These are phyloP conservation scores for Ceratosolen fusciceps DNA, from an alignment of 1,140 invertebrate genomes.

Conservation along the genomic window DNA sequence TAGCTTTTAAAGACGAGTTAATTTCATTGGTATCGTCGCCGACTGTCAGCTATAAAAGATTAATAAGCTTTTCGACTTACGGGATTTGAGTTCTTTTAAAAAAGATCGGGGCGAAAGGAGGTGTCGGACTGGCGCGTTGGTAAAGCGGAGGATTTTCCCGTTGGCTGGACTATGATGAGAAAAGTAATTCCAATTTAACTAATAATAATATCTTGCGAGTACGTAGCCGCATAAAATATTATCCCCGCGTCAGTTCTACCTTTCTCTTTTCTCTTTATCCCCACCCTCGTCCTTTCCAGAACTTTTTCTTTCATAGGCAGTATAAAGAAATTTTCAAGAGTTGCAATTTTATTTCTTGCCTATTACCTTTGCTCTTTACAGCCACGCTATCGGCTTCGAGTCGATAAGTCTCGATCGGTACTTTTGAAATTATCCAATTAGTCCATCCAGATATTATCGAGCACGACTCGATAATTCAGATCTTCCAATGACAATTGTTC, in stretches of 20 bases:
- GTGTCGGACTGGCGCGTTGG: constrained; percentile 52
- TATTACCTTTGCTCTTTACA: neutral
- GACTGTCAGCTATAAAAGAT: constrained; percentile 63
- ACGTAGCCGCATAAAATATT: constrained; percentile 64
- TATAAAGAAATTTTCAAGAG: constrained; percentile 28
- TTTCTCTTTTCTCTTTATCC: neutral
- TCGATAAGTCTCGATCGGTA: too few species aligned
- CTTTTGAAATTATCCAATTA: too few species aligned
- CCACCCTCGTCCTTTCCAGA: neutral
- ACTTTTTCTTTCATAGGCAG: constrained; percentile 32
- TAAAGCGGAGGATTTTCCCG: constrained; percentile 67
- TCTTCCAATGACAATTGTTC: too few species aligned
- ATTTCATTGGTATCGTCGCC: constrained; percentile 28
- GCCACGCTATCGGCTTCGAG: too few species aligned
- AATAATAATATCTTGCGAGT: constrained; percentile 63
- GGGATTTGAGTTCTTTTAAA: neutral
- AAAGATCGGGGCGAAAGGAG: constrained; percentile 22
- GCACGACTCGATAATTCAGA: too few species aligned
- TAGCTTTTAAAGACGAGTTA: constrained; percentile 15
- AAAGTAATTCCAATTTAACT: constrained; percentile 73
- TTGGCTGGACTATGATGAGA: constrained; percentile 70
- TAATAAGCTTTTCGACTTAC: constrained; percentile 54
- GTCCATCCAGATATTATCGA: too few species aligned
- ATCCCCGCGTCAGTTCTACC: constrained; percentile 53
- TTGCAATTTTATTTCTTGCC: neutral